These are phyloP conservation scores for Tipula helvola DNA, from an alignment of 2,888 invertebrate genomes.

Conservation along the genomic window DNA sequence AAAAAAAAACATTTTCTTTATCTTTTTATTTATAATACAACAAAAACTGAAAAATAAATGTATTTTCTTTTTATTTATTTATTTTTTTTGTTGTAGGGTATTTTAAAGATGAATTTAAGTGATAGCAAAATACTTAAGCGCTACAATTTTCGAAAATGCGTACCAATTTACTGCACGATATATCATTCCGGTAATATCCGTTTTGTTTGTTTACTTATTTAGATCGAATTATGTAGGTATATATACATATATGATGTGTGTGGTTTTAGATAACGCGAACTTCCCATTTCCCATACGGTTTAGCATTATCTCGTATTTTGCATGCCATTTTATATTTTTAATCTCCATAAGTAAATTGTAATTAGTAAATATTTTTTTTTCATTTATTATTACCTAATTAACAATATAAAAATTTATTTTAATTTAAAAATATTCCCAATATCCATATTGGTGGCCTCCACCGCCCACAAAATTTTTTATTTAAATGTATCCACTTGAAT, in stretches of 20 bases:
- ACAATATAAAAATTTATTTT: neutral
- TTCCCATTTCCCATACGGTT: neutral
- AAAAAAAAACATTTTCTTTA: neutral
- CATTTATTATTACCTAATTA: neutral
- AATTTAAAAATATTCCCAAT: neutral
- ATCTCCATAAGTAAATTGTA: neutral
- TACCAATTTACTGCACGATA: neutral
- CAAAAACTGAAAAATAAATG: neutral
- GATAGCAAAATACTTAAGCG: neutral
- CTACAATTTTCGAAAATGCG: neutral
- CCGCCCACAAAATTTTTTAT: neutral
- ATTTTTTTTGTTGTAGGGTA: neutral
- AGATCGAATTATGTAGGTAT: neutral
- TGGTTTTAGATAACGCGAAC: neutral
- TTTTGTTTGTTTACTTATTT: neutral
- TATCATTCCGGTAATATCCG: neutral
- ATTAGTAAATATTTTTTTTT: neutral
- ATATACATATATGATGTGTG: neutral
- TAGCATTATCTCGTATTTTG: neutral
- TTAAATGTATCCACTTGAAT: neutral
- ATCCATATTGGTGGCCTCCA: neutral
- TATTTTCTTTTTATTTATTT: neutral
- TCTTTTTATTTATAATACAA: neutral
- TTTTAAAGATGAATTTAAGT: neutral
- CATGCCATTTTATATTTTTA: neutral